Evolutionary conservation across 2,113 vertebrate genomes (phyloP).

Genomic region (Varanus salvator): DNA sequence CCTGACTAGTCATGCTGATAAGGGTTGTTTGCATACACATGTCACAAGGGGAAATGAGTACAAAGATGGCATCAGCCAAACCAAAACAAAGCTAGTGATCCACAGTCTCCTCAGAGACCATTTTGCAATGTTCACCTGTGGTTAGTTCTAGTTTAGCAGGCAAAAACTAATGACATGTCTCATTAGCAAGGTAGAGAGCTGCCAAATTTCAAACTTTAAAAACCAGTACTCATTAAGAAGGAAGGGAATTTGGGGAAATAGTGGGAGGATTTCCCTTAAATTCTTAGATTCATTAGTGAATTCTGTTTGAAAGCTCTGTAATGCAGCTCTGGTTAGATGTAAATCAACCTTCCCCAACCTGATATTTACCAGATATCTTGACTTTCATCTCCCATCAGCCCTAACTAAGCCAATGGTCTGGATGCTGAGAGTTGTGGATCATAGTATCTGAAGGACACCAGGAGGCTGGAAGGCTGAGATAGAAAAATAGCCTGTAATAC

Average conservation of each 20-base stretch:
- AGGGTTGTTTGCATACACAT: rapidly evolving
- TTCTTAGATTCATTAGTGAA: neutral
- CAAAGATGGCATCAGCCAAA: rapidly evolving
- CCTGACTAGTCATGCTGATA: rapidly evolving
- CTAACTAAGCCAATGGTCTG: too few species aligned
- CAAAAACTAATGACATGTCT: neutral
- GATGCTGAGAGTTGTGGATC: too few species aligned
- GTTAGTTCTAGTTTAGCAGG: neutral
- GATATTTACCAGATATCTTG: too few species aligned
- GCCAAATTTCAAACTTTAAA: neutral
- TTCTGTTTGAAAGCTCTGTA: neutral
- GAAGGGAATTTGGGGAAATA: neutral
- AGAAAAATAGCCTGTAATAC: neutral
- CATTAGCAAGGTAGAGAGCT: neutral
- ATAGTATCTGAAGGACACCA: too few species aligned
- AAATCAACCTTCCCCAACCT: too few species aligned
- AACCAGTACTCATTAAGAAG: neutral
- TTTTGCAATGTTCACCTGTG: neutral
- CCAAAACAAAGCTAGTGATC: neutral
- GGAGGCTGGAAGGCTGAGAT: too few species aligned
- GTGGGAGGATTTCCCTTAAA: neutral
- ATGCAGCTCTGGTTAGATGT: neutral
- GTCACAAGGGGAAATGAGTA: rapidly evolving
- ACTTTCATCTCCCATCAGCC: too few species aligned
- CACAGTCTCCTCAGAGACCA: neutral